These are phyloP conservation scores for Enteromius unitaeniatus DNA, from an alignment of 2,797 vertebrate species.

Conservation along the genomic window DNA sequence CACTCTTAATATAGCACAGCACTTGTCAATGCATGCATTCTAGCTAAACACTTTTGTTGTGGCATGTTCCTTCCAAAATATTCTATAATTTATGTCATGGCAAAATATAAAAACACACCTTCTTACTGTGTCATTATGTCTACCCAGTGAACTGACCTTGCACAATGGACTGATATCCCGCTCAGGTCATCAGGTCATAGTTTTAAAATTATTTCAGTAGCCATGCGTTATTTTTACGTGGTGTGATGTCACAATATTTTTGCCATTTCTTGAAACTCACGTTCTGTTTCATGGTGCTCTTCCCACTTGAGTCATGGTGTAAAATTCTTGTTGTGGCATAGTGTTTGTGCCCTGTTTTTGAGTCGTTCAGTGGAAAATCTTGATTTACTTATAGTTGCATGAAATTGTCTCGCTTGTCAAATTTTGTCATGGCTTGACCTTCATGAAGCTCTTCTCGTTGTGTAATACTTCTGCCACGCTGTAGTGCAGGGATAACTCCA, in stretches of 20 bases:
- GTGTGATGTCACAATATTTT: background rate
- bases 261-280: background rate
- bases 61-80: no score
- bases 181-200: background rate
- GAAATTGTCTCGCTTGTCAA: background rate
- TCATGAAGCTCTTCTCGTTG: background rate
- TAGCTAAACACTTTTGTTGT: background rate
- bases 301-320: background rate
- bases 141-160: no score
- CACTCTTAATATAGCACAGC: background rate
- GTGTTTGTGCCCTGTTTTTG: background rate
- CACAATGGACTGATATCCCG: no score
- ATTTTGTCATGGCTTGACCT: background rate
- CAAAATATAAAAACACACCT: no score
- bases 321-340: background rate
- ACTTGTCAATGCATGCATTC: background rate
- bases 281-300: background rate
- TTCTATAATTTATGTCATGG: no score
- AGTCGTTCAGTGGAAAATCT: background rate
- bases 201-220: background rate
- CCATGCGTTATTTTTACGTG: background rate
- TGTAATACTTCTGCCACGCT: background rate
- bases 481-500: background rate
- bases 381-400: background rate
- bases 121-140: no score